Evolutionary conservation across 2,888 invertebrate genomes (phyloP), one percentile per base, ranked within the genome.

Genomic region (Scrobipalpa costella): DNA sequence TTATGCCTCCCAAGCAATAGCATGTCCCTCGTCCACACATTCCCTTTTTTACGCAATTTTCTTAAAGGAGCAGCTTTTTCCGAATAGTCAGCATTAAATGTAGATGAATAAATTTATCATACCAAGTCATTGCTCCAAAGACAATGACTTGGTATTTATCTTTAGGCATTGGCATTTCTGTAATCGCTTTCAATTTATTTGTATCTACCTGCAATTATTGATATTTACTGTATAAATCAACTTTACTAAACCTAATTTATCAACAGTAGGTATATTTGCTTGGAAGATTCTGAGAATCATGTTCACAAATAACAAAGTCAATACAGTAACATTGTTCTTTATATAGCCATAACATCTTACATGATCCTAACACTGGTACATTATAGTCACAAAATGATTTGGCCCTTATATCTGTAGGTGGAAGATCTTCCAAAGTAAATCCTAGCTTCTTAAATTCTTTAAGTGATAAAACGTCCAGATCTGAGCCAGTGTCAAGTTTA

Each of bases 401-500:
- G 0, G 63, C 63, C 9, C 19, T 57, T 13, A 47, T 49, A 7
- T 36, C 58, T 7, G 49, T 57, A 19, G 36, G 27, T 27, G 13
- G 33, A 5, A 63, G n/a, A 59, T 59, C 38, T 8, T 50, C 33
- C 6, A 13, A 7, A 11, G 13, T 33, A 0, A 50, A 38, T 11
- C 59, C 63, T 33, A 63, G n/a, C 9, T 27, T 52, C 11, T 13
- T 15, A 63, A n/a, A 63, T 0, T 50, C 59, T 3, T 15, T 19
- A 21, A 50, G 17, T 6, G 63, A 63, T 27, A 61, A 27, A 3
- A 63, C 60, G 33, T 63, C 55, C 3, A 64, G 11, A 34, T 64
- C 64, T 11, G 64, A 59, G 3, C 64, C 64, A 0, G 64, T 64
- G n/a, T 64, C 64, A 17, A 64, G 47, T 36, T 64, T 61, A 61